Evolutionary conservation across 2,113 vertebrate genomes (phyloP).

Genomic region (Telmatochromis sp.): DNA sequence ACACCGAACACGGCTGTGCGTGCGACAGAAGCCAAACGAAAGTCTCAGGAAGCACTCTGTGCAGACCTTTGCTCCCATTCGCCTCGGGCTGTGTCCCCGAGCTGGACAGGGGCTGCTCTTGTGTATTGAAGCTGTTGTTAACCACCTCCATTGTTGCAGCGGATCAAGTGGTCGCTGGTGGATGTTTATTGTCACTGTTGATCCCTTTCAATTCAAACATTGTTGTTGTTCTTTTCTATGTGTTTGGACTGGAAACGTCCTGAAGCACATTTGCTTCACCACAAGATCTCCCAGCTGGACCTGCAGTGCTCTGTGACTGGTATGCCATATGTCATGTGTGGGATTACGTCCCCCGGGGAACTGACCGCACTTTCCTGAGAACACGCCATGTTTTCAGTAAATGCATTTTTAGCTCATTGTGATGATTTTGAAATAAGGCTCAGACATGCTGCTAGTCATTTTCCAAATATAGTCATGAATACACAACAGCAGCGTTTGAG

Average conservation of each 20-base stretch:
- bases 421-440: not conserved
- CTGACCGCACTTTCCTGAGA: not conserved
- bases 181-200: conserved; percentile 50
- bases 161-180: conserved; percentile 36
- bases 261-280: conserved; percentile 3
- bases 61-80: not conserved
- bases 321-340: conserved; percentile 43
- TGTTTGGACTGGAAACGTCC: conserved; percentile 14
- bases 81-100: conserved; percentile 16
- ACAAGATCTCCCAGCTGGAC: conserved; percentile 40
- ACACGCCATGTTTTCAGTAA: not conserved
- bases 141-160: conserved; percentile 44
- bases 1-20: not conserved
- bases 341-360: not conserved
- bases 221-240: not conserved
- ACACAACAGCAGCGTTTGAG: not conserved
- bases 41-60: not conserved
- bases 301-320: conserved; percentile 38
- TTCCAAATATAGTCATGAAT: conserved; percentile 45
- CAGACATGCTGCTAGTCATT: not conserved
- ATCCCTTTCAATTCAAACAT: conserved; percentile 24
- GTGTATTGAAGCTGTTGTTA: conserved; percentile 50
- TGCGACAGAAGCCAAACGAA: not conserved
- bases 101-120: not conserved
- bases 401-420: not conserved